phyloP scores from a whole-genome alignment of 2,113 vertebrate genomes.

The Clarias magur region DNA sequence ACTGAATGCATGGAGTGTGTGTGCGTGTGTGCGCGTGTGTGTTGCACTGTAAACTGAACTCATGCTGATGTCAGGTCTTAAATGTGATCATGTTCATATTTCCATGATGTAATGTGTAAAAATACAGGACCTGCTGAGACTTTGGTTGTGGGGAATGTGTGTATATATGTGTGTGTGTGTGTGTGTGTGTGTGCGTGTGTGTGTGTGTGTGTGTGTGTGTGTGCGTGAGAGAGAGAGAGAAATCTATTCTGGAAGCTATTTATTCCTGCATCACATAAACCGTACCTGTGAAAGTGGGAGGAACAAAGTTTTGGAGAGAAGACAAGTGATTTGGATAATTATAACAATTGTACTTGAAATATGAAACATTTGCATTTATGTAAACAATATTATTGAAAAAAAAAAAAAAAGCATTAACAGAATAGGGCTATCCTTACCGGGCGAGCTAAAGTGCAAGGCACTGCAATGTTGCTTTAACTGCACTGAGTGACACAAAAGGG shows the following conservation, averaged over 20 bases:
- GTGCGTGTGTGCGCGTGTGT: background rate
- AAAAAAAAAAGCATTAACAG: background rate
- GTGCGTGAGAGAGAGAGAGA: background rate
- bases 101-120: conserved; percentile 31
- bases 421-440: no score
- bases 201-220: background rate
- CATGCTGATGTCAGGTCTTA: conserved; percentile 43
- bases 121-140: conserved; percentile 1
- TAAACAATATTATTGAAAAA: background rate
- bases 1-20: background rate
- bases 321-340: background rate
- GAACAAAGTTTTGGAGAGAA: background rate
- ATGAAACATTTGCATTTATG: background rate
- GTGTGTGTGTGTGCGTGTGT: background rate
- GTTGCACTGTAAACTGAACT: background rate
- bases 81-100: conserved; percentile 41
- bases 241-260: background rate
- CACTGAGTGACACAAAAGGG: background rate
- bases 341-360: background rate
- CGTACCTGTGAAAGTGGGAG: background rate
- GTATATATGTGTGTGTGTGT: background rate
- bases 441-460: background rate
- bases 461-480: background rate
- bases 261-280: background rate
- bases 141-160: background rate